These are phyloP conservation scores for Madoqua kirkii DNA, from an alignment of 2,113 vertebrate genomes.

Conservation along the genomic window DNA sequence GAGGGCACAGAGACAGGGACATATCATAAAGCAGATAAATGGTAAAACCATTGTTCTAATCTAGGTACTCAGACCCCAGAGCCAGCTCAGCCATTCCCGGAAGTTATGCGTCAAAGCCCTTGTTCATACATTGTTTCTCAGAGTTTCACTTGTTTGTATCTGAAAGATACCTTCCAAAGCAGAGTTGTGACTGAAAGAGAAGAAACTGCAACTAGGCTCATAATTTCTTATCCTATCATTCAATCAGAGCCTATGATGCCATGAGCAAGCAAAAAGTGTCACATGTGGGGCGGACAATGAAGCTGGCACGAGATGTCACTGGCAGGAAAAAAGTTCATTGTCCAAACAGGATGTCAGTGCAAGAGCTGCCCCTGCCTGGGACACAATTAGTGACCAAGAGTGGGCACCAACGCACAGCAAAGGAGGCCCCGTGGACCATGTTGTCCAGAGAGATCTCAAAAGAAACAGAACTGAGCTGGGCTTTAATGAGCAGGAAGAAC, in stretches of 20 bases:
- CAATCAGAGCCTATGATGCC: not conserved
- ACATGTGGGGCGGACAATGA: too few species aligned
- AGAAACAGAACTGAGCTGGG: not conserved
- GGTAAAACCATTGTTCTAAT: not conserved
- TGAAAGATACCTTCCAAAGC: not conserved
- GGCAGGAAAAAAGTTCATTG: not conserved
- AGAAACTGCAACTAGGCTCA: not conserved
- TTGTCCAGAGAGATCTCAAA: not conserved
- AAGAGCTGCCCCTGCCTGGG: not conserved
- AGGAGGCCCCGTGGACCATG: not conserved
- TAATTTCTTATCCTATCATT: not conserved
- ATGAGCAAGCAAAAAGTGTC: not conserved
- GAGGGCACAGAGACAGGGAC: not conserved
- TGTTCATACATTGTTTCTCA: not conserved
- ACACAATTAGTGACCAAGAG: not conserved
- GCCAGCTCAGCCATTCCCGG: not conserved
- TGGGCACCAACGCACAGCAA: not conserved
- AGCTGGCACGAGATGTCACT: not conserved
- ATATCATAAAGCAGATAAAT: not conserved
- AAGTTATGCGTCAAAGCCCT: not conserved
- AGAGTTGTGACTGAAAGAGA: not conserved
- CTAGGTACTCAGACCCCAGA: not conserved
- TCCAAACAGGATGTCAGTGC: not conserved
- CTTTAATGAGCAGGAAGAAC: not conserved
- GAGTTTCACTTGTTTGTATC: not conserved